Base-by-base conservation (phyloP, 2,113 vertebrate genomes). In the Pithys albifrons region DNA sequence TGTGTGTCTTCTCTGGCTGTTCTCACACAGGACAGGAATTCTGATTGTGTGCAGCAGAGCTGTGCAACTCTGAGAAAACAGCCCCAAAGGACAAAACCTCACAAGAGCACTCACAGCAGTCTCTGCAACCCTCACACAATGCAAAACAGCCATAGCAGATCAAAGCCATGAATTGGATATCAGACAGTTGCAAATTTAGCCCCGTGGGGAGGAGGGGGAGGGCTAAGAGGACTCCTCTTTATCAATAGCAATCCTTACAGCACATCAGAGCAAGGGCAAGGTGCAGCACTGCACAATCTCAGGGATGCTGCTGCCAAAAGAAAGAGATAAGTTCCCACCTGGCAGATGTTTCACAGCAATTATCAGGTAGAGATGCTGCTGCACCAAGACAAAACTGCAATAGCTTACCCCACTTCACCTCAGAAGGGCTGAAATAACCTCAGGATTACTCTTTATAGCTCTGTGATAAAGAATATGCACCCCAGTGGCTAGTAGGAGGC, bases 261-360 rank as follows among this genome's bases (percentile, higher is more conserved):
- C 16, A 28, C 28, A 4, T 1, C 0, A 0, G 28, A 17, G 57
- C 0, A 1, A 43, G 48, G 45, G 43, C 14, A 8, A 27, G 62
- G 62, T 39, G 27, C 1, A 9, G 48, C 48, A 33, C 70, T 15
- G 31, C 39, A 12, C n/a, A 39, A 1, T 41, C 15, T 45, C 28
- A 10, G 58, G 12, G 46, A 22, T 22, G 54, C 46, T 80, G 57
- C 45, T 61, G 85, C 70, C 64, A 57, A 46, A 81, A 77, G 64
- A 33, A 33, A 41, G 70, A 81, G 57, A 20, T 5, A 10, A 4
- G 18, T 33, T 54, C 46, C 31, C n/a, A 41, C 41, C 70, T 23
- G 41, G 19, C 33, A 62, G 80, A 59, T 81, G 58, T 22, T 81
- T 77, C 14, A 2, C 29, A 37, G 31, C 61, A 48, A 4, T 58